Base-by-base conservation (phyloP, 2,797 vertebrate genomes). In the Manis pentadactyla region DNA sequence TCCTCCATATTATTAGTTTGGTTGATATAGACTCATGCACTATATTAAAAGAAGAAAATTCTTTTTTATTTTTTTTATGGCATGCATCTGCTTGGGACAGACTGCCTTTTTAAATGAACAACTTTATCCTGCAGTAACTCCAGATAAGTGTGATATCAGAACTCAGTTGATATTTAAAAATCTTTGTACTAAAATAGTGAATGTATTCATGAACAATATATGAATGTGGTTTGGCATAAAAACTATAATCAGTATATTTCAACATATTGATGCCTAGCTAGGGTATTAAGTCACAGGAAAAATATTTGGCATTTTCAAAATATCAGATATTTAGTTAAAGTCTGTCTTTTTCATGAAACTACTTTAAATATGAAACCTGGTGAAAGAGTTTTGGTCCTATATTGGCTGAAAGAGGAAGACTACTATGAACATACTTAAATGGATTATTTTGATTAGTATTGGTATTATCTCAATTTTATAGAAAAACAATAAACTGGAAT, bases 61-160 rank as follows among this genome's bases (percentile, higher is more conserved):
- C 27, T 42, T 66, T 87, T 59, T 25, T 69, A 79, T 93, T 81
- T 25, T 69, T 83, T 93, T 81, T 17, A 66, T 75, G 64, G 29
- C 29, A 53, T 68, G 9, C 61, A 89, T 96, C 79, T 90, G 71
- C 37, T 96, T 82, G 46, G 69, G 81, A 94, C 68, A 97, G 69
- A 87, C 77, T 94, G 61, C 68, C 49, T 78, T 94, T 92, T 95
- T 37, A 79, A 74, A 66, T 90, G 90, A 94, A 73, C 63, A 88
- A 88, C 37, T 94, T 95, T 37, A 90, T 82, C 2, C 46, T 61
- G 17, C 39, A 81, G 39, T 84, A 86, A 88, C 75, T 88, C 55
- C 63, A 57, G 61, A 78, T 46, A 86, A 81, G 8, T 86, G 34
- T 66, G 49, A 78, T 69, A 90, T 82, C 53, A 66, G 90, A 96